A percentile compares a stretch with the other conserved stretches of the same genome.
Conservation (phyloP, 1,140 invertebrate species). For the Drosophila setifemur region DNA sequence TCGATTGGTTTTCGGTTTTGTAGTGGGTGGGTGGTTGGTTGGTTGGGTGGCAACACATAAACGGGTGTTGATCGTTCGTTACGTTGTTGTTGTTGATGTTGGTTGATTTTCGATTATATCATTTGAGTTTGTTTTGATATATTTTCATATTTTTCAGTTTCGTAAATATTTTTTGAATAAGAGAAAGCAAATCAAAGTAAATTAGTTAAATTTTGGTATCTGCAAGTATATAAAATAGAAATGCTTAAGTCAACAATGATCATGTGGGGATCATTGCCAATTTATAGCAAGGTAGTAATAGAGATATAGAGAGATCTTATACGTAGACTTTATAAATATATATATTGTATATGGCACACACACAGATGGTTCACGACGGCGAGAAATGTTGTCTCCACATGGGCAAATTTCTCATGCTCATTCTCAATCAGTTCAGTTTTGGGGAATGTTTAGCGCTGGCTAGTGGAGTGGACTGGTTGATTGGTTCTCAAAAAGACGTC, state of each 20-base stretch:
- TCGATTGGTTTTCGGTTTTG: slow-evolving; percentile 51
- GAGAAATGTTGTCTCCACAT: slow-evolving; percentile 73
- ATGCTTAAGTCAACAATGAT: slow-evolving; percentile 81
- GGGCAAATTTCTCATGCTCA: slow-evolving; percentile 46
- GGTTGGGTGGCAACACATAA: slow-evolving; percentile 59
- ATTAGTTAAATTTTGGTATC: slow-evolving; percentile 82
- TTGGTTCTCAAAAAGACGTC: slow-evolving; percentile 54
- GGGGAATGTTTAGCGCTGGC: slow-evolving; percentile 70
- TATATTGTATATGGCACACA: slow-evolving; percentile 42
- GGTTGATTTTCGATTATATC: slow-evolving; percentile 70
- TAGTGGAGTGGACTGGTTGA: slow-evolving; percentile 59
- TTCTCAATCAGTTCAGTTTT: slow-evolving; percentile 49
- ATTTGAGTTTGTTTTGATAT: slow-evolving; percentile 51
- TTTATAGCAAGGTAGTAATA: slow-evolving; percentile 60
- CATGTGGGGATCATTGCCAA: slow-evolving; percentile 70
- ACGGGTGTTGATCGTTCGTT: slow-evolving; percentile 66
- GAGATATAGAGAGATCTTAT: slow-evolving; percentile 35
- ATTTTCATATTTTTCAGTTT: slow-evolving; percentile 52
- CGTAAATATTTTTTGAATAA: slow-evolving; percentile 72
- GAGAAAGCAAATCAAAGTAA: slow-evolving; percentile 82
- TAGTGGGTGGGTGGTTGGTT: slow-evolving; percentile 36
- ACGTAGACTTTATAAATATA: slow-evolving; percentile 19
- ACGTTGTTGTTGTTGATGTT: slow-evolving; percentile 59
- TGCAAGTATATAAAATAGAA: slow-evolving; percentile 81
- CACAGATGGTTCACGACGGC: slow-evolving; percentile 64